Evolutionary conservation across 2,888 invertebrate species (phyloP).

Genomic region (Micoletzkya japonica): DNA sequence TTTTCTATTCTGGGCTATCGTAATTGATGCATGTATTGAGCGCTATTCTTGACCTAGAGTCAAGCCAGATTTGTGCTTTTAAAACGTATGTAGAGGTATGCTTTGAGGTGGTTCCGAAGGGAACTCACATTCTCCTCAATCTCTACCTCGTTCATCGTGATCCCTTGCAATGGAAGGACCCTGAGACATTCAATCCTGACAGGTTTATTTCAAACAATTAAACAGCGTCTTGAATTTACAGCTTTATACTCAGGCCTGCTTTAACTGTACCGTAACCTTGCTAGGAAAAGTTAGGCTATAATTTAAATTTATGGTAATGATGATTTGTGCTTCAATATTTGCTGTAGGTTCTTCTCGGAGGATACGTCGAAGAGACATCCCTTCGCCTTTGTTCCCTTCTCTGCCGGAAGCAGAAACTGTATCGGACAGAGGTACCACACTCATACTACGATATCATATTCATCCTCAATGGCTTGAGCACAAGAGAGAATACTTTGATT

Average conservation of each 20-base stretch:
- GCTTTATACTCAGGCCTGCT: neutral
- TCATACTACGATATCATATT: neutral
- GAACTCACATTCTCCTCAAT: constrained; percentile 60
- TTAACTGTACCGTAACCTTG: neutral
- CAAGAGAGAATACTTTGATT: neutral
- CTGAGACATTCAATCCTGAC: constrained; percentile 66
- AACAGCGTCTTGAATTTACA: no score
- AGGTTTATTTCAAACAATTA: constrained; percentile 63
- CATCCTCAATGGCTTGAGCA: neutral
- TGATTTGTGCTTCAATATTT: no score
- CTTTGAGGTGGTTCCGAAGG: constrained; percentile 56
- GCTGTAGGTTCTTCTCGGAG: constrained; percentile 63
- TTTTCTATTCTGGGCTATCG: neutral
- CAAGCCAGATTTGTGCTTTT: neutral
- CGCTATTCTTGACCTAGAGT: no score
- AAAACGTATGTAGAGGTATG: constrained; percentile 28
- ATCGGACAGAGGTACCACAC: constrained; percentile 64
- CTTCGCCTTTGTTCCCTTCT: constrained; percentile 67
- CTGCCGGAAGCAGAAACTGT: constrained; percentile 68
- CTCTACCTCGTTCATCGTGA: constrained; percentile 65
- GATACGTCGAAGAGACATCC: constrained; percentile 64
- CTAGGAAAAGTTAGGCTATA: neutral
- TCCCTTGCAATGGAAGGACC: constrained; percentile 65
- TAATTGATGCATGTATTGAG: no score
- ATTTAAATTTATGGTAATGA: neutral